Evolutionary conservation across 2,888 invertebrate species (phyloP).

Genomic region (Xanthia icteritia): DNA sequence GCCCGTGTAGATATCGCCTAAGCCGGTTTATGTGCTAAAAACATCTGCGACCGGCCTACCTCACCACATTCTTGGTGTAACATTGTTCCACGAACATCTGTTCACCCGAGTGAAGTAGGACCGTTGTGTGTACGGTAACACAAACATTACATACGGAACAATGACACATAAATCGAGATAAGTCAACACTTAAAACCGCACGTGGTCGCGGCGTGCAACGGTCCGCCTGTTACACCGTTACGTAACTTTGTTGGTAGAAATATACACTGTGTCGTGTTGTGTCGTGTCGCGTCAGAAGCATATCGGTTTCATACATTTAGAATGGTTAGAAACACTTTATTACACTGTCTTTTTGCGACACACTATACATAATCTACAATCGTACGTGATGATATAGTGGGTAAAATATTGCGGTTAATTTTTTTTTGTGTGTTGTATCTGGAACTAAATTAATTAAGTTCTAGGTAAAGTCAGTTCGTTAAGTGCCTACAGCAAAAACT

Average conservation of each 20-base stretch:
- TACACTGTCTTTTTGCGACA: too few relatives aligned
- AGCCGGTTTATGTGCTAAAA: not conserved
- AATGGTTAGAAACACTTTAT: too few relatives aligned
- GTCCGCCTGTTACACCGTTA: slow-evolving; percentile 52
- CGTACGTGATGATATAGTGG: slow-evolving; percentile 33
- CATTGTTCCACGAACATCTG: slow-evolving; percentile 31
- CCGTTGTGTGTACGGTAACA: slow-evolving; percentile 24
- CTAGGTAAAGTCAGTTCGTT: too few relatives aligned
- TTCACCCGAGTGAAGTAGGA: slow-evolving; percentile 20
- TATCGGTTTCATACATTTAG: too few relatives aligned
- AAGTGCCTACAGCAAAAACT: too few relatives aligned
- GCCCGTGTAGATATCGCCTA: too few relatives aligned
- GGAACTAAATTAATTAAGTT: not conserved
- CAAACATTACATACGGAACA: slow-evolving; percentile 38
- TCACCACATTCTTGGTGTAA: not conserved
- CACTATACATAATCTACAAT: too few relatives aligned
- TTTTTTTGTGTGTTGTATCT: not conserved
- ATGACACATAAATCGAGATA: slow-evolving; percentile 70
- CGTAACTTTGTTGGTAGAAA: slow-evolving; percentile 31
- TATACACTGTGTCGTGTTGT: too few relatives aligned
- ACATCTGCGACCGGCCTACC: not conserved
- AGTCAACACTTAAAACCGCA: slow-evolving; percentile 50
- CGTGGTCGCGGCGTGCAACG: slow-evolving; percentile 50
- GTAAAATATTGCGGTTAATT: not conserved
- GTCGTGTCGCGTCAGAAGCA: too few relatives aligned